These are phyloP conservation scores for Elmis aenea DNA, from an alignment of 2,888 invertebrate genomes.

Conservation along the genomic window DNA sequence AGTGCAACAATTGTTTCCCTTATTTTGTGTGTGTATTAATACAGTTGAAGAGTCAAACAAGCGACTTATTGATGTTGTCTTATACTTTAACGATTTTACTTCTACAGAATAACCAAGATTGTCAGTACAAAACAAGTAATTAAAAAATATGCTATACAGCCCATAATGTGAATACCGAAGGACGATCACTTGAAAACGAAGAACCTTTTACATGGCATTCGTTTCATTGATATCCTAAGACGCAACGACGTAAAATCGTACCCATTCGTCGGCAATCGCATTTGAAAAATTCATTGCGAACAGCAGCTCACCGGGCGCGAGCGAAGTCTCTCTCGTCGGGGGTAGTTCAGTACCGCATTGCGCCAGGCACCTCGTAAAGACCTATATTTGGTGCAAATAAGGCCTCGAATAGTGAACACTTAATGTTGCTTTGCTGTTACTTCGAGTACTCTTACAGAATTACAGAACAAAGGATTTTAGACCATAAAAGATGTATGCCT, in stretches of 20 bases:
- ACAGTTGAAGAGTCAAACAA: too few species aligned
- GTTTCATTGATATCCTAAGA: constrained; percentile 20
- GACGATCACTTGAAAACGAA: constrained; percentile 7
- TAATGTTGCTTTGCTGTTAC: constrained; percentile 20
- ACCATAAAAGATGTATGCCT: constrained; percentile 22
- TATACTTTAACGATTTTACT: too few species aligned
- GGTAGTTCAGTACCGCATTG: constrained; percentile 24
- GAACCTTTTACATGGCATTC: constrained; percentile 8
- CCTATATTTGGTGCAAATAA: constrained; percentile 21
- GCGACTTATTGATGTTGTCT: too few species aligned
- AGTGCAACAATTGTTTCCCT: too few species aligned
- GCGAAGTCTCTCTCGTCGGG: constrained; percentile 12
- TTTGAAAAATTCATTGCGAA: constrained; percentile 15
- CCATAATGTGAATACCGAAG: constrained; percentile 5
- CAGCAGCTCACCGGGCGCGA: constrained; percentile 15
- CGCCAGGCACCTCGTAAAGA: constrained; percentile 24
- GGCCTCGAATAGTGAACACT: constrained; percentile 15
- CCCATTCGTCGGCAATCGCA: constrained; percentile 13
- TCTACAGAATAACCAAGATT: too few species aligned
- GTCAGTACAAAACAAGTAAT: too few species aligned
- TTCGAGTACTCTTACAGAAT: constrained; percentile 23
- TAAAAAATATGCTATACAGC: constrained; percentile 4
- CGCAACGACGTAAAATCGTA: constrained; percentile 8
- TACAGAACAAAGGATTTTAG: constrained; percentile 24
- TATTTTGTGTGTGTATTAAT: too few species aligned